These are phyloP conservation scores for Drosophila serrata DNA, from an alignment of 1,140 invertebrate species.

Conservation along the genomic window DNA sequence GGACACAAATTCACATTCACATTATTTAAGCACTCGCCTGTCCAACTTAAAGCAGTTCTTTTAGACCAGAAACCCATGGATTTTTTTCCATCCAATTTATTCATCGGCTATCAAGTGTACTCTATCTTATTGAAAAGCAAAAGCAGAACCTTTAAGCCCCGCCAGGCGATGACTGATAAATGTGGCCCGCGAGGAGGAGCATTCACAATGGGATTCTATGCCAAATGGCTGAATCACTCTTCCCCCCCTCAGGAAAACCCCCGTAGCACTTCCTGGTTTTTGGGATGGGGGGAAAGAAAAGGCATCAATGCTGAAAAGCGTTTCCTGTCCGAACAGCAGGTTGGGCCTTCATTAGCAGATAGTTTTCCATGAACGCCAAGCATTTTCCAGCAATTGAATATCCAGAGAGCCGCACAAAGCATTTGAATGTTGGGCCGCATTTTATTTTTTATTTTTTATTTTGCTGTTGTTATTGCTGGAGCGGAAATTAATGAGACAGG, in stretches of 20 bases:
- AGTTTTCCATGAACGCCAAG: slow-evolving; percentile 61
- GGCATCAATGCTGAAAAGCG: slow-evolving; percentile 21
- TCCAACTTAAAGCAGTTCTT: background rate
- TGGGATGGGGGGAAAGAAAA: no score
- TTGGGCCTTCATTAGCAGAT: slow-evolving; percentile 67
- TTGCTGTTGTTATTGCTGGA: slow-evolving; percentile 18
- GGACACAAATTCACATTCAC: background rate
- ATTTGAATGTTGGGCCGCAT: slow-evolving; percentile 58
- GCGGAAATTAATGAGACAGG: slow-evolving; percentile 75
- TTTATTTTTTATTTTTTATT: slow-evolving; percentile 9
- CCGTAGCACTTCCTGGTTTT: slow-evolving; percentile 50
- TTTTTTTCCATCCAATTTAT: slow-evolving; percentile 30
- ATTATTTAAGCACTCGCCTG: slow-evolving; percentile 10
- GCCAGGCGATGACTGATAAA: slow-evolving; percentile 62
- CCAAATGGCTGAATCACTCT: slow-evolving; percentile 69
- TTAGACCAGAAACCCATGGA: background rate
- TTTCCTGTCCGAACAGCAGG: slow-evolving; percentile 28
- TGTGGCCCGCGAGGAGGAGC: slow-evolving; percentile 38
- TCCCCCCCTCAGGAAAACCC: slow-evolving; percentile 23
- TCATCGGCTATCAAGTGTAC: slow-evolving; percentile 38
- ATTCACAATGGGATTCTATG: slow-evolving; percentile 63
- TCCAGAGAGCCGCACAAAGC: slow-evolving; percentile 62
- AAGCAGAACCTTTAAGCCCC: slow-evolving; percentile 34
- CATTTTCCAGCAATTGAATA: slow-evolving; percentile 79
- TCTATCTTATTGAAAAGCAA: slow-evolving; percentile 55